These are phyloP conservation scores for Eulithis prunata DNA, from an alignment of 2,888 invertebrate genomes.

Conservation along the genomic window DNA sequence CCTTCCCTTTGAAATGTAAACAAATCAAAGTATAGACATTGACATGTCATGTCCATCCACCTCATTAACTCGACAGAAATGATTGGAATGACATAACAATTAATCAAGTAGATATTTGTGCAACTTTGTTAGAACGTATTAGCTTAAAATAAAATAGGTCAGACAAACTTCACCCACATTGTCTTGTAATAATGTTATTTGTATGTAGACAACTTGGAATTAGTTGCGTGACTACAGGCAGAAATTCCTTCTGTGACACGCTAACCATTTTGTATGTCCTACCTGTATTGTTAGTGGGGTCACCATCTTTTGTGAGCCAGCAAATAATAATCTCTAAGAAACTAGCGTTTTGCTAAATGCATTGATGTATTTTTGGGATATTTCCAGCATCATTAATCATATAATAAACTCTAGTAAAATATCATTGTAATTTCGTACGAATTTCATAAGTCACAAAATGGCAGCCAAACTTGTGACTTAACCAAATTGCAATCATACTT, in stretches of 20 bases:
- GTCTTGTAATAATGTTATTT: constrained; percentile 59
- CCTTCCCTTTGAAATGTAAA: background rate
- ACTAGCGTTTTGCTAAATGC: no score
- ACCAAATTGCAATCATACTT: no score
- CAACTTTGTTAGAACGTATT: constrained; percentile 11
- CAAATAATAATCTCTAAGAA: no score
- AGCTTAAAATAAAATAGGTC: constrained; percentile 30
- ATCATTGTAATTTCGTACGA: no score
- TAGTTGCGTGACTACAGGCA: constrained; percentile 70
- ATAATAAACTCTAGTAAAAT: no score
- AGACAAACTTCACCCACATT: constrained; percentile 41
- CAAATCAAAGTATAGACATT: constrained; percentile 14
- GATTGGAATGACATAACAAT: constrained; percentile 14
- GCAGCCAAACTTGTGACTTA: no score
- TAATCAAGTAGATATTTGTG: constrained; percentile 20
- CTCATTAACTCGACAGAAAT: constrained; percentile 10
- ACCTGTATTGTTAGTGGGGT: background rate
- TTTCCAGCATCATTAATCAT: no score
- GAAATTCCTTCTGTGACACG: constrained; percentile 67
- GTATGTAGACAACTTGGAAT: constrained; percentile 64
- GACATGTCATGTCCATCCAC: constrained; percentile 8
- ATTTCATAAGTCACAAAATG: no score
- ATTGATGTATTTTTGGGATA: background rate
- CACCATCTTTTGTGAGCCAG: background rate
- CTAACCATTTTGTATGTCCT: constrained; percentile 53